phyloP scores from a whole-genome alignment of 1,140 invertebrate species.

The Globodera rostochiensis region DNA sequence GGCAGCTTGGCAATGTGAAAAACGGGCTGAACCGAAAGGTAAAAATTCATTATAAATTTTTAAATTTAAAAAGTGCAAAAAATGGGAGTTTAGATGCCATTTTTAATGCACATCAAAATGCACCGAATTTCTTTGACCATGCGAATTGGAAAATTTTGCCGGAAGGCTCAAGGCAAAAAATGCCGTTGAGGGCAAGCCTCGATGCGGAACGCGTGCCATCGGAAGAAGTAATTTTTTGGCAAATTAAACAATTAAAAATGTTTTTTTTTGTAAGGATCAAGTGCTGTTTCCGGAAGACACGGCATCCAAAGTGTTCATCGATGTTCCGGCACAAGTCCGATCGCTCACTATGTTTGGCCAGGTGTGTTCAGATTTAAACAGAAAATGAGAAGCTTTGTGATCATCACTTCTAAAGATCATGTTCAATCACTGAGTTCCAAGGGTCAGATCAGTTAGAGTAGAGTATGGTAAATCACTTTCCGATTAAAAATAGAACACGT shows the following conservation, averaged over 20 bases:
- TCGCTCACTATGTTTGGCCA: slow-evolving; percentile 3
- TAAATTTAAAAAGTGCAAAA: background rate
- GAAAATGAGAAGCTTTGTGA: background rate
- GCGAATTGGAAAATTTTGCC: slow-evolving; percentile 11
- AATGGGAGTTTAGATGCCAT: slow-evolving; percentile 13
- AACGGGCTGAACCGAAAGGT: background rate
- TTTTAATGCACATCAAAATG: slow-evolving; percentile 1
- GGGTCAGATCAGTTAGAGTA: too few relatives aligned
- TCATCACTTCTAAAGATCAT: too few relatives aligned
- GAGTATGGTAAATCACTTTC: too few relatives aligned
- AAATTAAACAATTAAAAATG: background rate
- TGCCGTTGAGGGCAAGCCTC: background rate
- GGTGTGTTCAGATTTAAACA: background rate
- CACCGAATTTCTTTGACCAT: slow-evolving; percentile 12
- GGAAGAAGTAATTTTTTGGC: slow-evolving; percentile 13
- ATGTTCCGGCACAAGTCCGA: background rate
- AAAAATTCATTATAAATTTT: background rate
- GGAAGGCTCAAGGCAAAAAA: background rate
- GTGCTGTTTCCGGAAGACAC: slow-evolving; percentile 11
- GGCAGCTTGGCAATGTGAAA: background rate
- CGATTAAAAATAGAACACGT: too few relatives aligned
- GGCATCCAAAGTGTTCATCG: slow-evolving; percentile 11
- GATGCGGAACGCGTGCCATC: slow-evolving; percentile 23
- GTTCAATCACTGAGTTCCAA: too few relatives aligned
- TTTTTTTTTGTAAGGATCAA: background rate